Conservation (phyloP, 2,888 invertebrate species). For the Heteromyza rotundicornis region DNA sequence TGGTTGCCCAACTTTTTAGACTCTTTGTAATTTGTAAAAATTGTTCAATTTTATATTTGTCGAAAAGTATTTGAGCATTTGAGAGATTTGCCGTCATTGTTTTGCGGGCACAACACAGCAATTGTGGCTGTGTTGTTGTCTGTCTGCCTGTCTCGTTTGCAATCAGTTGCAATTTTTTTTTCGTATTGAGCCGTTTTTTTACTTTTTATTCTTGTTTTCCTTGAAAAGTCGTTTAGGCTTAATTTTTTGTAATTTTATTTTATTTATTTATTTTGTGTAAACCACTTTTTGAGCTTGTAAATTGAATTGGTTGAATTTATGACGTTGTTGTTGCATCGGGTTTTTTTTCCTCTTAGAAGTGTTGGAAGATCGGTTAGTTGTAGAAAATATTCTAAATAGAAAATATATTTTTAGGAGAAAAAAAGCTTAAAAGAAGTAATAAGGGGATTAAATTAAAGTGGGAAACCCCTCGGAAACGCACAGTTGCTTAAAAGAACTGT, state of each 20-base stretch:
- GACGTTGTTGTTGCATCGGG: neutral
- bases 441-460: neutral
- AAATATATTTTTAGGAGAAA: no score
- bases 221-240: constrained; percentile 52
- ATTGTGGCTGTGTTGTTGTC: neutral
- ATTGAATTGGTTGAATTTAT: neutral
- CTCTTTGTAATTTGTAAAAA: no score
- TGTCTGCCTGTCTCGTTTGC: neutral
- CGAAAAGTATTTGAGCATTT: neutral
- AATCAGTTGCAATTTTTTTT: neutral
- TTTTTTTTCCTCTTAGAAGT: no score
- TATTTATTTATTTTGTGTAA: neutral
- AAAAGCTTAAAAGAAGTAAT: neutral
- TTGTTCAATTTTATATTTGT: no score
- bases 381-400: no score
- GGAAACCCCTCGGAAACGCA: no score
- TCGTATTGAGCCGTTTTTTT: neutral
- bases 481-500: no score
- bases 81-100: constrained; percentile 13
- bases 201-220: constrained; percentile 38
- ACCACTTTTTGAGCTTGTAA: neutral
- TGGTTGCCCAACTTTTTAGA: no score
- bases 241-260: constrained; percentile 19
- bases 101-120: neutral
- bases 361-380: no score